These are phyloP conservation scores for Aphidoletes aphidimyza DNA, from an alignment of 2,888 invertebrate species.

Conservation along the genomic window DNA sequence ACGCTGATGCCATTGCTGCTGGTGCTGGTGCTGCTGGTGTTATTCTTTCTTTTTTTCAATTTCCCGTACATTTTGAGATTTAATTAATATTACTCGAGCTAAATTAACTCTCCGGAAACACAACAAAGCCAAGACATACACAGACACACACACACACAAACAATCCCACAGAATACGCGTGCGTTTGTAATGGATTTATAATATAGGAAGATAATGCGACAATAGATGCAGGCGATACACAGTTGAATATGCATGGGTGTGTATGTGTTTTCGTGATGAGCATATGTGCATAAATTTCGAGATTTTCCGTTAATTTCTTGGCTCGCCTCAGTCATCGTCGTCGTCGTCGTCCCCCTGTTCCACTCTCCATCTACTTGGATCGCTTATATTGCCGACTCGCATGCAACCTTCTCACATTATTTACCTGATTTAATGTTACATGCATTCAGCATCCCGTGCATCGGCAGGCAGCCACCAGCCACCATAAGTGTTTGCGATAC, in stretches of 20 bases:
- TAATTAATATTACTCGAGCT: constrained; percentile 43
- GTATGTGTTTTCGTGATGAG: neutral
- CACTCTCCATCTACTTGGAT: no score
- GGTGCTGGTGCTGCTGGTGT: no score
- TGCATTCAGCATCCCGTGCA: neutral
- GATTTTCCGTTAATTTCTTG: constrained; percentile 29
- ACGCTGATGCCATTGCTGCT: no score
- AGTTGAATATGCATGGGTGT: neutral
- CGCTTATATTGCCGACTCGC: neutral
- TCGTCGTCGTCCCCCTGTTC: no score
- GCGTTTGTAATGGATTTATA: neutral
- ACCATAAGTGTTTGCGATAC: no score
- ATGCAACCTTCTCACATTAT: neutral
- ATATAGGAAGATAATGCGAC: neutral
- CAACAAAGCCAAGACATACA: neutral
- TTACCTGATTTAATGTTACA: constrained; percentile 9
- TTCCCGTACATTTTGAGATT: neutral
- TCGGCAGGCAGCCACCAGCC: neutral
- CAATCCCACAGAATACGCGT: no score
- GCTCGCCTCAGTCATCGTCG: no score
- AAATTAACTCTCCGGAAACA: neutral
- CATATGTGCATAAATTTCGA: neutral
- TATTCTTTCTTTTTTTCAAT: neutral
- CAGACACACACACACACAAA: neutral
- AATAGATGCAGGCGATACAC: neutral